These are phyloP conservation scores for Kryphioiulus occultus DNA, from an alignment of 2,888 invertebrate species.

Conservation along the genomic window DNA sequence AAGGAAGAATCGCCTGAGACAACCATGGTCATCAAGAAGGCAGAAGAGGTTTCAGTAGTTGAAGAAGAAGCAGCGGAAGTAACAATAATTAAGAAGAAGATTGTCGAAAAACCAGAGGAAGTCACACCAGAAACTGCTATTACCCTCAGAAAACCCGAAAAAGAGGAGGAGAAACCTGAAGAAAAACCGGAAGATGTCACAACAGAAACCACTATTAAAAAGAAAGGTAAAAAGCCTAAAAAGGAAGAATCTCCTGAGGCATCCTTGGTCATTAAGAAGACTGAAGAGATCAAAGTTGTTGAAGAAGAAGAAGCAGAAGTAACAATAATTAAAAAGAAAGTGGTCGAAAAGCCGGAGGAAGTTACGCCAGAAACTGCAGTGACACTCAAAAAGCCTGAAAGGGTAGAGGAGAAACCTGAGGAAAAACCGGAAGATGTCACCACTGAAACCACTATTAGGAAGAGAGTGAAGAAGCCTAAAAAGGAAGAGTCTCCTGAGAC, in stretches of 20 bases:
- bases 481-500: slow-evolving; percentile 54
- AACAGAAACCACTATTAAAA: not conserved
- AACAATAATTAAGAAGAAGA: slow-evolving; percentile 52
- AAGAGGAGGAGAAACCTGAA: slow-evolving; percentile 37
- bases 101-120: slow-evolving; percentile 39
- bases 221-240: slow-evolving; percentile 43
- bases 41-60: slow-evolving; percentile 18
- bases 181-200: slow-evolving; percentile 44
- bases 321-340: slow-evolving; percentile 45
- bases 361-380: slow-evolving; percentile 32
- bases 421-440: slow-evolving; percentile 44
- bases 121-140: slow-evolving; percentile 49
- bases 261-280: slow-evolving; percentile 43
- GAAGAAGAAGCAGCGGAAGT: slow-evolving; percentile 54
- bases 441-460: slow-evolving; percentile 44
- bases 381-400: not conserved
- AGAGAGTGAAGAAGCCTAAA: slow-evolving; percentile 51
- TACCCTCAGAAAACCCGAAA: slow-evolving; percentile 58
- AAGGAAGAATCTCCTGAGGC: slow-evolving; percentile 55
- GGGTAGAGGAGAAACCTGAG: slow-evolving; percentile 47
- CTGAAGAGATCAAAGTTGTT: slow-evolving; percentile 11
- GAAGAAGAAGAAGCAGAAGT: slow-evolving; percentile 41
- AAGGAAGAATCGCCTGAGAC: slow-evolving; percentile 50
- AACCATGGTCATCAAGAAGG: slow-evolving; percentile 40
- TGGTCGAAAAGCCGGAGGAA: not conserved